These are phyloP conservation scores for Cliona cf. orientalis DNA, from an alignment of 37 sponge, comb jelly and placozoan species.

Conservation along the genomic window DNA sequence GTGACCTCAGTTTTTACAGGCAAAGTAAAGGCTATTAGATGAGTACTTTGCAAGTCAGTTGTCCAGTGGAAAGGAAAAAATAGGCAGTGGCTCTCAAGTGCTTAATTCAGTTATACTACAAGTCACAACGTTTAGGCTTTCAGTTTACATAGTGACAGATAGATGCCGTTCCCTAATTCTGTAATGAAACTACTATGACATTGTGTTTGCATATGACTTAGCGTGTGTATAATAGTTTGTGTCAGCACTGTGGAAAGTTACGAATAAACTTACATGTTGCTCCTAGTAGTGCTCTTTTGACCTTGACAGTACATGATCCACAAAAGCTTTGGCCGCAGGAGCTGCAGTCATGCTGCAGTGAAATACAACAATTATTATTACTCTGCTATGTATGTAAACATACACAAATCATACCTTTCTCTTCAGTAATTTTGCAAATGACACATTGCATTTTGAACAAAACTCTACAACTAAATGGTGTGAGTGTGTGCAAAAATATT, in stretches of 20 bases:
- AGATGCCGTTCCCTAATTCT: neutral
- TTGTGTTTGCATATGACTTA: neutral
- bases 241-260: too few relatives aligned
- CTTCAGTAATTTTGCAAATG: conserved; percentile 65
- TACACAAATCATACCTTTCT: conserved; percentile 40
- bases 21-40: too few relatives aligned
- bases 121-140: too few relatives aligned
- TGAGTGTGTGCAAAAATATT: too few relatives aligned
- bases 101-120: too few relatives aligned
- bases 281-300: conserved; percentile 62
- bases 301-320: conserved; percentile 71
- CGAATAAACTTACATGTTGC: conserved; percentile 61
- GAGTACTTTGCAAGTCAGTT: too few relatives aligned
- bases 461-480: too few relatives aligned
- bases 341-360: conserved; percentile 62
- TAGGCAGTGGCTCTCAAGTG: too few relatives aligned
- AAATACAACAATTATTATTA: neutral
- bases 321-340: conserved; percentile 68
- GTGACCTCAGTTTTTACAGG: too few relatives aligned
- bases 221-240: neutral
- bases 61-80: too few relatives aligned
- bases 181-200: too few relatives aligned
- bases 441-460: conserved; percentile 54
- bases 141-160: too few relatives aligned
- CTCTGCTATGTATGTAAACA: neutral